A percentile compares a stretch with the other conserved stretches of the same genome.
phyloP scores from a whole-genome alignment of 1,140 invertebrate genomes.

The Lineus longissimus region DNA sequence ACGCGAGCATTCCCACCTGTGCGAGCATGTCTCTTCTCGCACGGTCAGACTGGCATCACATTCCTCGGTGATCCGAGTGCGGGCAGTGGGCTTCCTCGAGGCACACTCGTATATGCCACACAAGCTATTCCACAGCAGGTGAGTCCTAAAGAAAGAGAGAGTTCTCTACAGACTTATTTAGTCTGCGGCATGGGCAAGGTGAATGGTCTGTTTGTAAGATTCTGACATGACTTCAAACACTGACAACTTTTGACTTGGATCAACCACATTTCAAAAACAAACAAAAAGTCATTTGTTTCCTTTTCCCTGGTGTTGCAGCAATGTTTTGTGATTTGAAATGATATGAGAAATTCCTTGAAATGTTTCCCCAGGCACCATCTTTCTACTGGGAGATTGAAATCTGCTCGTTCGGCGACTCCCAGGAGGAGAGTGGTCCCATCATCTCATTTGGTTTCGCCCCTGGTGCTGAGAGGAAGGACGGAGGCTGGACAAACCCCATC shows the following conservation, averaged over 20 bases:
- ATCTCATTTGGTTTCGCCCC: constrained; percentile 54
- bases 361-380: constrained; percentile 42
- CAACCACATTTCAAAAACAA: too few species aligned
- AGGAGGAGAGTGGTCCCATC: constrained; percentile 47
- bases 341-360: background rate
- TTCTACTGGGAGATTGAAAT: constrained; percentile 55
- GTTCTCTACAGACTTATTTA: too few species aligned
- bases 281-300: too few species aligned
- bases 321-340: background rate
- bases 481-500: constrained; percentile 51
- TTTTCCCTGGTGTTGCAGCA: too few species aligned
- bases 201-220: too few species aligned
- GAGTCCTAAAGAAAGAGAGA: too few species aligned
- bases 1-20: constrained; percentile 45
- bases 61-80: constrained; percentile 51
- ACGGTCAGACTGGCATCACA: constrained; percentile 40
- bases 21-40: constrained; percentile 45
- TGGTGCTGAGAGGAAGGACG: constrained; percentile 50
- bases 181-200: too few species aligned
- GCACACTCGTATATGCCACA: constrained; percentile 48
- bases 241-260: too few species aligned
- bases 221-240: too few species aligned
- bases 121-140: constrained; percentile 49
- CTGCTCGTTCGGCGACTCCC: constrained; percentile 47
- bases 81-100: constrained; percentile 43